Base-by-base conservation (phyloP, 35 echinoderm and acorn worm species). In the Holothuria glaberrima region DNA sequence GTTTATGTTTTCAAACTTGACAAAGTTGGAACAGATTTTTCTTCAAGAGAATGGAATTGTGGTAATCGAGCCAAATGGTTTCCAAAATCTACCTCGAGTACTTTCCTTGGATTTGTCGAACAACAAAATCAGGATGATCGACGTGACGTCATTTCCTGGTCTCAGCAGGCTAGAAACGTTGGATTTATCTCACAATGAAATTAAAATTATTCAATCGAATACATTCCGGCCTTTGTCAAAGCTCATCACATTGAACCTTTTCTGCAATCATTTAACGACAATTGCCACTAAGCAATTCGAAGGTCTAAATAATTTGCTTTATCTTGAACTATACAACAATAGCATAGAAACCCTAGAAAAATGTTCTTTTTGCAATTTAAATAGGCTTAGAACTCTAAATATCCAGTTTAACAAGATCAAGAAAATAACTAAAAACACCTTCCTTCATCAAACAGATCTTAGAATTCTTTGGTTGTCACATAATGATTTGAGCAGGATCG, bases 381-480 rank as follows among this genome's bases (percentile, higher is more conserved):
- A 5, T 1, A 61, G 9, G 54, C 27, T 84, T 17, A 61, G 80
- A 38, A 84, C 80, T 12, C 57, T 84, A 4, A 84, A 84, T 38
- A 12, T 84, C 19, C 80, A 84, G 18, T 61, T 34, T 33, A 84
- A 84, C 20, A 22, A 84, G 4, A 84, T 84, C 41, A 52, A 19
- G 80, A 22, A 56, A 20, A 62, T 84, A 32, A 36, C 80, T 62
- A 59, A 59, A 59, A 84, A 25, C 28, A 61, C 46, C 29, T 84
- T 84, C 30, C 25, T 21, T 31, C 46, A 84, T 61, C 30, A 58
- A 61, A 27, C 46, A 6, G 30, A 84, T 18, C 59, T 84, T 19
- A 84, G 56, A 21, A 38, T 59, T 58, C 80, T 84, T 22, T 84
- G 80, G 80, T 20, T 84, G 17, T 84, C 80, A 63, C 80, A 84